A percentile compares a stretch with the other conserved stretches of the same genome.
These are phyloP conservation scores for Coregonus clupeaformis DNA, from an alignment of 2,113 vertebrate genomes.

Conservation along the genomic window DNA sequence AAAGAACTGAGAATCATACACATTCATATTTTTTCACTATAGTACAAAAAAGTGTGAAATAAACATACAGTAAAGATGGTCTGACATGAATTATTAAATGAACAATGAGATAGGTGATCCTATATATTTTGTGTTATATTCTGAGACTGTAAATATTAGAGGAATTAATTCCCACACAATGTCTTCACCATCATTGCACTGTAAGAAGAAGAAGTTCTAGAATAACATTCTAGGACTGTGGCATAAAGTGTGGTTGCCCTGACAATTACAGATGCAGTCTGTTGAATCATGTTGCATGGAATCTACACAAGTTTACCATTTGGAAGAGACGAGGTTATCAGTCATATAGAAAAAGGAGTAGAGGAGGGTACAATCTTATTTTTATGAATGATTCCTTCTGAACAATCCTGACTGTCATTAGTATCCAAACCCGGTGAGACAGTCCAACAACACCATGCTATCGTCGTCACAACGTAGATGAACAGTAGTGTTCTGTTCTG, in stretches of 20 bases:
- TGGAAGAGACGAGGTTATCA: background rate
- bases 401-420: too few relatives aligned
- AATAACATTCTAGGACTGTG: too few relatives aligned
- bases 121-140: background rate
- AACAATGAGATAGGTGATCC: constrained; percentile 5
- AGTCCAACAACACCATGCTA: too few relatives aligned
- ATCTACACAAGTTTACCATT: background rate
- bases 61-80: constrained; percentile 6
- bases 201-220: too few relatives aligned
- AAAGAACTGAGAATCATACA: constrained; percentile 30
- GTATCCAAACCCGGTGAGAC: too few relatives aligned
- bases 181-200: background rate
- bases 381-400: too few relatives aligned
- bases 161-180: background rate
- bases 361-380: too few relatives aligned
- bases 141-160: background rate
- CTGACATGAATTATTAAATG: constrained; percentile 61
- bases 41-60: constrained; percentile 2
- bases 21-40: background rate
- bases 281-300: background rate
- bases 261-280: too few relatives aligned
- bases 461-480: background rate
- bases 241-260: too few relatives aligned
- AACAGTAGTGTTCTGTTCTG: background rate
- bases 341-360: too few relatives aligned